Evolutionary conservation across 2,113 vertebrate species (phyloP), one percentile per base, ranked within the genome.

Genomic region (Tupaia chinensis): DNA sequence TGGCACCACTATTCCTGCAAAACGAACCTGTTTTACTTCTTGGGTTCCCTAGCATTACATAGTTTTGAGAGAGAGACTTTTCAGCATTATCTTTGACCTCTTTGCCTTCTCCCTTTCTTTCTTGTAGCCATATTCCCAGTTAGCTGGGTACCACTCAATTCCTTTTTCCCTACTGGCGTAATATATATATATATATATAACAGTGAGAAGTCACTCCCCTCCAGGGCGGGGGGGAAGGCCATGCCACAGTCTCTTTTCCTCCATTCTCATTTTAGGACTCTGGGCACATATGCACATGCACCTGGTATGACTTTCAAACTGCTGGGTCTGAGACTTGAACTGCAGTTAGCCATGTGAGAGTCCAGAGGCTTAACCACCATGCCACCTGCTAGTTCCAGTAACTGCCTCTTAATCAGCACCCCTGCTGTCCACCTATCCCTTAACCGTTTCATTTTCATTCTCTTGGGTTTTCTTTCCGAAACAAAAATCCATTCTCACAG

Each of bases 391-490:
- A 5, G 44, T 44, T 5, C 44, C 44, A 44, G 44, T 44, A 44
- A 44, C 44, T 44, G 27, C 61, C 63, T 77, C 69, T 29, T 69
- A 3, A 56, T 11, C 1, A 2, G 5, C 9, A 32, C 1, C 83
- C 19, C 19, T 53, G 44, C 29, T 34, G 54, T 20, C 56, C 13
- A 15, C 72, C 58, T 7, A 1, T 12, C 54, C n/a, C 13, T 44
- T 27, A 17, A 23, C 11, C 53, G 65, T 61, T 60, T 77, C 56
- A 29, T 78, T 83, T 61, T 63, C 66, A 25, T 16, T 7, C n/a
- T 60, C 89, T 89, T 32, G 32, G 34, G 61, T 60, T 84, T n/a
- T 81, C 60, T 90, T 80, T 60, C 89, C 19, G 27, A 83, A 92
- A 83, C 85, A 63, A 56, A 73, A 69, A 68, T 54, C 60, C 29